Evolutionary conservation across 92 coral and sea anemone genomes (phyloP).

Genomic region (Zoanthus gigantus): DNA sequence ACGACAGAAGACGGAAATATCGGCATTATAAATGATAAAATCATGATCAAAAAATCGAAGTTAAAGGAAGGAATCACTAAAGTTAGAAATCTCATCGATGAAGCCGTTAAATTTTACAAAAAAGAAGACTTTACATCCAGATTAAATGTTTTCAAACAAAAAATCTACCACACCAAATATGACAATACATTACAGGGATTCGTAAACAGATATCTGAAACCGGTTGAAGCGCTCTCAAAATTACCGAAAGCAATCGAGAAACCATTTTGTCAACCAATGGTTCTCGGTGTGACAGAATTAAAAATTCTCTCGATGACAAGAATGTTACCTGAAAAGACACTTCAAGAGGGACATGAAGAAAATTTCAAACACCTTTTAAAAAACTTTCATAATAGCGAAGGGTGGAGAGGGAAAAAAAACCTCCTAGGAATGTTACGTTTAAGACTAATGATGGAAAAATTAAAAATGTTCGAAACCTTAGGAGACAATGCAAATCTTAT

Average conservation of each 20-base stretch:
- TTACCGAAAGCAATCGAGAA: background rate
- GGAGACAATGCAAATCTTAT: background rate
- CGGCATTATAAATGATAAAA: background rate
- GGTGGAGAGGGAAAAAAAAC: background rate
- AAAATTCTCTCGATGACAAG: background rate
- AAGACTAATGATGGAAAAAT: background rate
- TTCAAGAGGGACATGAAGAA: background rate
- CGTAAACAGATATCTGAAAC: conserved; percentile 4
- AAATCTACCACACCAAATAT: conserved; percentile 3
- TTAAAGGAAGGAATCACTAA: background rate
- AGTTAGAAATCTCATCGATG: background rate
- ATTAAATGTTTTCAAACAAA: background rate
- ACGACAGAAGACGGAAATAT: background rate
- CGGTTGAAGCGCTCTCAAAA: background rate
- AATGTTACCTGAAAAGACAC: background rate
- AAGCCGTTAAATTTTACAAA: background rate
- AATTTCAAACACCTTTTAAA: background rate
- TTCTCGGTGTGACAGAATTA: background rate
- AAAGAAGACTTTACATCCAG: background rate
- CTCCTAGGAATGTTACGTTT: background rate
- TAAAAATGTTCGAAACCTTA: background rate
- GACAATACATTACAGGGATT: background rate
- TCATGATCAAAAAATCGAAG: background rate
- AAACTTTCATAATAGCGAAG: background rate
- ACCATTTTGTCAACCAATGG: background rate